Conservation (phyloP, 2,113 vertebrate species). For the Corythaixoides concolor region DNA sequence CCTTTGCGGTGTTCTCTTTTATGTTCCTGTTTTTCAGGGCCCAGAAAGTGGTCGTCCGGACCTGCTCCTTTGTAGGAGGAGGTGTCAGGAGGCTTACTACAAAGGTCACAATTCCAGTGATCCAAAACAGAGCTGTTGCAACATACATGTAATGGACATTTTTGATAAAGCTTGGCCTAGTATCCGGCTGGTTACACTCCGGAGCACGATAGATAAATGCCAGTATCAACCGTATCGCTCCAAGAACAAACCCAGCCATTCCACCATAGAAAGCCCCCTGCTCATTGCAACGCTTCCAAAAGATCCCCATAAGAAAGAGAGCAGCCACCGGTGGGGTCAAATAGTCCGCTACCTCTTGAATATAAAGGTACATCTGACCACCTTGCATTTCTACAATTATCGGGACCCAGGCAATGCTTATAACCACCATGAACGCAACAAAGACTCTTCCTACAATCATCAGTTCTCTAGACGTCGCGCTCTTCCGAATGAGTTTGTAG, state of each 20-base stretch:
- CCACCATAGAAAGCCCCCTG: slow-evolving; percentile 94
- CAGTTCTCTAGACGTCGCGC: slow-evolving; percentile 87
- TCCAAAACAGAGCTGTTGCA: slow-evolving; percentile 91
- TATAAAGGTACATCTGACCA: slow-evolving; percentile 98
- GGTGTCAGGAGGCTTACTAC: slow-evolving; percentile 89
- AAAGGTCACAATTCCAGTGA: slow-evolving; percentile 86
- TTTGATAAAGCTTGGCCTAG: slow-evolving; percentile 87
- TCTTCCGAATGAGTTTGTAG: slow-evolving; percentile 86
- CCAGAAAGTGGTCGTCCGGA: slow-evolving; percentile 90
- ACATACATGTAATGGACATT: slow-evolving; percentile 96
- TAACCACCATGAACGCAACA: slow-evolving; percentile 91
- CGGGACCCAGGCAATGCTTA: slow-evolving; percentile 98
- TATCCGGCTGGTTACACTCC: slow-evolving; percentile 88
- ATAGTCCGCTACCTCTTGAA: slow-evolving; percentile 96
- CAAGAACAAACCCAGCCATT: slow-evolving; percentile 89
- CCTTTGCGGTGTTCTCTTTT: slow-evolving; percentile 54
- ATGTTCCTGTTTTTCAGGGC: slow-evolving; percentile 73
- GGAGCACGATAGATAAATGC: slow-evolving; percentile 92
- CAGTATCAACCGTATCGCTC: slow-evolving; percentile 82
- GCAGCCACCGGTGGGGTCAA: slow-evolving; percentile 94
- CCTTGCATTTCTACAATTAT: slow-evolving; percentile 98
- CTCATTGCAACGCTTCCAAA: slow-evolving; percentile 96
- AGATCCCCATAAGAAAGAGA: slow-evolving; percentile 93
- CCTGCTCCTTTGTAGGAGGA: slow-evolving; percentile 86
- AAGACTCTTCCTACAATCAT: slow-evolving; percentile 92